Percentiles rank a stretch among this genome's conserved stretches.
Conservation (phyloP, 2,113 vertebrate genomes). For the Anguilla japonica region DNA sequence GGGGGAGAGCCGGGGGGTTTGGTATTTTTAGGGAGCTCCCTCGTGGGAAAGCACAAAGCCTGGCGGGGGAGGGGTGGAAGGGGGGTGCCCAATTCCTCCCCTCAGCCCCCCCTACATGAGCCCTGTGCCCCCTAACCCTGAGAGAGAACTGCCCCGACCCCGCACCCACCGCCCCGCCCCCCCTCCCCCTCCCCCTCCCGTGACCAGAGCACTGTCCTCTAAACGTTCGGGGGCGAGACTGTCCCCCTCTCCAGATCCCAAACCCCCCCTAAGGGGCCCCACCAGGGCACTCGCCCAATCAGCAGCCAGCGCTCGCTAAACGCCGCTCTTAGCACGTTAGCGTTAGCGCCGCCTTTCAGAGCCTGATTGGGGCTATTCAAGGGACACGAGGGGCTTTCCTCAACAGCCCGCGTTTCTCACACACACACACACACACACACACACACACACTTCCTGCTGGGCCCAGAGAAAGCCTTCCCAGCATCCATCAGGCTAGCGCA, state of each 20-base stretch:
- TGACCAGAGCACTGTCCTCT: background rate
- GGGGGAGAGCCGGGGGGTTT: background rate
- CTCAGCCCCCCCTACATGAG: background rate
- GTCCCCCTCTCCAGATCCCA: background rate
- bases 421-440: no score
- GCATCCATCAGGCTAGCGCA: background rate
- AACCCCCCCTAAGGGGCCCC: background rate
- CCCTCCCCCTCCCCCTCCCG: background rate
- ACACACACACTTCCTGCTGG: no score
- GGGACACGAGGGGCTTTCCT: background rate
- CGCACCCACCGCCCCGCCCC: no score
- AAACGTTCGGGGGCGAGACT: background rate
- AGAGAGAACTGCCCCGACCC: background rate
- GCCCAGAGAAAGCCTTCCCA: background rate
- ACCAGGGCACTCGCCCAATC: no score
- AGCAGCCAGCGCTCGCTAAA: no score
- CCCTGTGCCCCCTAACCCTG: no score
- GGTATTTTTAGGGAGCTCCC: slow-evolving; percentile 24
- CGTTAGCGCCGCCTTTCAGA: background rate
- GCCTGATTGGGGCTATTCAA: slow-evolving; percentile 9
- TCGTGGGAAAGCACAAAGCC: background rate
- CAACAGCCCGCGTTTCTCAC: no score
- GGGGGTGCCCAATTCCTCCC: background rate
- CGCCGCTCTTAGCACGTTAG: no score
- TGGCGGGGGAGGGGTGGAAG: no score